A percentile compares a stretch with the other conserved stretches of the same genome.
phyloP scores from a whole-genome alignment of 2,888 invertebrate species.

The Andrena chrysosceles region DNA sequence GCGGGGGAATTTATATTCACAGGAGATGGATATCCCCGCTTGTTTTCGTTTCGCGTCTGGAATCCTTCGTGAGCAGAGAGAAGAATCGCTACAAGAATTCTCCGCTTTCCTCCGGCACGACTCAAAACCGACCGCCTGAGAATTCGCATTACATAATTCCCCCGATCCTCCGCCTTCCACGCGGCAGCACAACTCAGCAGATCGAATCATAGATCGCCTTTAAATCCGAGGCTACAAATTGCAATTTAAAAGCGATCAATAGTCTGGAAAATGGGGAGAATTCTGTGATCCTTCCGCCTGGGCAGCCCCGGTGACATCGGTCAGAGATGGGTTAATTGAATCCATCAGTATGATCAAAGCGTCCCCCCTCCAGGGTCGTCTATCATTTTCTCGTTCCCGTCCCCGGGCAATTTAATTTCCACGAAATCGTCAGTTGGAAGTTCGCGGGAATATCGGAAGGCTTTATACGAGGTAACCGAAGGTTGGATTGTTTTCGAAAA shows the following conservation, averaged over 20 bases:
- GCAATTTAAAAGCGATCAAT: no score
- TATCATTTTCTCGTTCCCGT: not conserved
- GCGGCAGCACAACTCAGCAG: not conserved
- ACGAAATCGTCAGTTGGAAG: conserved; percentile 1
- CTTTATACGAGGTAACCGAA: not conserved
- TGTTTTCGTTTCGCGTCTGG: conserved; percentile 13
- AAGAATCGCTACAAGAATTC: not conserved
- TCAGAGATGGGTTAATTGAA: not conserved
- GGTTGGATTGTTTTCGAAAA: not conserved
- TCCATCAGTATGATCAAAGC: not conserved
- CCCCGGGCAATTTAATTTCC: not conserved
- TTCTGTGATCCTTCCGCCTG: no score
- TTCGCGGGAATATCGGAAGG: not conserved
- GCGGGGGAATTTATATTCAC: conserved; percentile 27
- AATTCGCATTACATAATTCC: conserved; percentile 47
- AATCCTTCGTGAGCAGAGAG: not conserved
- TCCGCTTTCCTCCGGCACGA: not conserved
- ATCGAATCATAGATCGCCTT: no score
- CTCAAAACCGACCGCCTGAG: not conserved
- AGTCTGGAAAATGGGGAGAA: no score
- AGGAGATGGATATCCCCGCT: conserved; percentile 3
- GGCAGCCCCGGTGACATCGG: no score
- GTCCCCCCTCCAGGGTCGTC: not conserved
- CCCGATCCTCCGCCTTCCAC: conserved; percentile 15
- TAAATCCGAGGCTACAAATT: no score